Evolutionary conservation across 2,888 invertebrate species (phyloP).

Genomic region (Dynastes hyllus): DNA sequence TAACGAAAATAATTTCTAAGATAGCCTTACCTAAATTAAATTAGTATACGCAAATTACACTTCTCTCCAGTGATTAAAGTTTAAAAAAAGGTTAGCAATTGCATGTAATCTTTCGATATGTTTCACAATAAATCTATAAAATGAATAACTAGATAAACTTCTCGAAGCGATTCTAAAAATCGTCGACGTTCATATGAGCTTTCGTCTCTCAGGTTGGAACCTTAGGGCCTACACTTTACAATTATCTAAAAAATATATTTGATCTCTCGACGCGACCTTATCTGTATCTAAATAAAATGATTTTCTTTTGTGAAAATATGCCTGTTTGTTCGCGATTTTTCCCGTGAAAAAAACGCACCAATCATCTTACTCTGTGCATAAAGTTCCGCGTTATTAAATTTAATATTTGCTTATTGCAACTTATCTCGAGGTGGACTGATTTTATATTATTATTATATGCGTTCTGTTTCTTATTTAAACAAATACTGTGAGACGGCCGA

Average conservation of each 20-base stretch:
- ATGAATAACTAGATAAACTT: neutral
- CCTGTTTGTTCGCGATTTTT: neutral
- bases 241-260: conserved; percentile 15
- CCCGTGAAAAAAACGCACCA: conserved; percentile 26
- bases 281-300: conserved; percentile 19
- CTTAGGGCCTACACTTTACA: conserved; percentile 5
- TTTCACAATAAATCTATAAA: conserved; percentile 7
- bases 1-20: conserved; percentile 25
- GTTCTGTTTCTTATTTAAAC: conserved; percentile 19
- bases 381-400: conserved; percentile 18
- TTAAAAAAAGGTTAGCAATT: neutral
- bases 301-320: conserved; percentile 29
- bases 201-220: neutral
- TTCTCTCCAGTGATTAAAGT: no score
- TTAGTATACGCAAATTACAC: conserved; percentile 18
- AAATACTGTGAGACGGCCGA: conserved; percentile 32
- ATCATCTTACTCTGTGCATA: conserved; percentile 8
- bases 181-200: neutral
- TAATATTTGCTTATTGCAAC: conserved; percentile 45
- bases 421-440: conserved; percentile 16
- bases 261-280: neutral
- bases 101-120: neutral
- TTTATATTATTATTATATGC: conserved; percentile 21
- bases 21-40: conserved; percentile 34
- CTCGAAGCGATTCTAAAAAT: neutral